Evolutionary conservation across 1,140 invertebrate genomes (phyloP), one percentile per base, ranked within the genome.

Genomic region (Hycleus cichorii): DNA sequence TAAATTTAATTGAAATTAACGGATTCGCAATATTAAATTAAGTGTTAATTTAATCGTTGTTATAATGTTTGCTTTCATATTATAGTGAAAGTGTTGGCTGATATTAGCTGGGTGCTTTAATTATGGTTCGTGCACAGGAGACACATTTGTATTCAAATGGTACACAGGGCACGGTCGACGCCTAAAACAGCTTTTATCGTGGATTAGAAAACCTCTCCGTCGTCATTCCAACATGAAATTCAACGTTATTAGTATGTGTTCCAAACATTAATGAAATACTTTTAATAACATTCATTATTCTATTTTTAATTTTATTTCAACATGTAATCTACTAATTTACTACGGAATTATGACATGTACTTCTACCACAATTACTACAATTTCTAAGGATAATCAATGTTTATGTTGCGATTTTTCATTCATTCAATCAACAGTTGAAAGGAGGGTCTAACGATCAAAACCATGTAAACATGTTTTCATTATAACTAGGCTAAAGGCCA

Each of bases 71-170:
- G 47, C 26, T 48, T 48, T 7, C 47, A 48, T 48, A 32, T 48
- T 48, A 32, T 48, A 48, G 26, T 48, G 47, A 32, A 26, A 11
- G 38, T 32, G 26, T 53, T 46, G n/a, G 46, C 32, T 25, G 25
- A 38, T 46, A 32, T 18, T 18, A 42, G 9, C 42, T 18, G 9
- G 26, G 39, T 38, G 39, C n/a, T 53, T 53, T 53, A 53, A 53
- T 53, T 53, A 40, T 53, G 18, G 43, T 46, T 46, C 43, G 51
- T 32, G 32, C 32, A 32, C 51, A 27, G 7, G 39, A 38, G 27
- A 38, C 39, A 46, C 51, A 53, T 53, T 53, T 53, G 51, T 53
- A 53, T 53, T 53, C 51, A 53, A 53, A 53, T 53, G 42, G 43
- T 26, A 40, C 43, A 27, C 42, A 24, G 39, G 39, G 39, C 51